Percentiles rank a stretch among this genome's conserved stretches.
phyloP scores from a whole-genome alignment of 2,797 vertebrate species.

The Sebastiscus albofasciatus region DNA sequence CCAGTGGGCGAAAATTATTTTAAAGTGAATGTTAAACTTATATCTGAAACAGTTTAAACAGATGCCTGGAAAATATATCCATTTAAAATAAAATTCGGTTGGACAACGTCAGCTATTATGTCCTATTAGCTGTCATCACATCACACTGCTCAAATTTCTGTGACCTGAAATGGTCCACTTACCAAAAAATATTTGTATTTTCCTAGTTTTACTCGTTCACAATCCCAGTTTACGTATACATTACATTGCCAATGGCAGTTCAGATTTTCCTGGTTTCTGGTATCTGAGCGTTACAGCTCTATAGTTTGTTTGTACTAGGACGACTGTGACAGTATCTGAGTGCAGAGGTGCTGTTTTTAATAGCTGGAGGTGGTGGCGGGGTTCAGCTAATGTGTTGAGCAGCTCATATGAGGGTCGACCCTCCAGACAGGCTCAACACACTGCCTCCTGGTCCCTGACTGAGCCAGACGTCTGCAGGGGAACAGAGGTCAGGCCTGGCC shows the following conservation, averaged over 20 bases:
- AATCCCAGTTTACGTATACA: constrained; percentile 14
- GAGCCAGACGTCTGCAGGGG: constrained; percentile 72
- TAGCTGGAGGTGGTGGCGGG: constrained; percentile 42
- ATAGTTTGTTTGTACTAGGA: constrained; percentile 47
- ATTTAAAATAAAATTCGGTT: background rate
- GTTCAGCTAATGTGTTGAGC: constrained; percentile 50
- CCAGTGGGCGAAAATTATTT: background rate
- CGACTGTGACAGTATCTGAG: constrained; percentile 33
- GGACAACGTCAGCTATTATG: background rate
- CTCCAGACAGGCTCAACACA: constrained; percentile 57
- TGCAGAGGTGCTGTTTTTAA: constrained; percentile 44
- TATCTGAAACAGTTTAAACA: constrained; percentile 8
- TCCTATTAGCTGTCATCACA: background rate
- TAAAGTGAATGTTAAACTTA: background rate
- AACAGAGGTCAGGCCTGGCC: constrained; percentile 72
- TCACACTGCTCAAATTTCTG: background rate
- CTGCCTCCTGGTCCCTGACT: constrained; percentile 54
- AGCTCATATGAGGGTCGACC: constrained; percentile 54
- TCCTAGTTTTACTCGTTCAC: background rate
- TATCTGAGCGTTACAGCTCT: constrained; percentile 1
- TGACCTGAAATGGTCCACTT: background rate
- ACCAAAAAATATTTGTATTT: background rate
- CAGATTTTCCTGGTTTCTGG: constrained; percentile 11
- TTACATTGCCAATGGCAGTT: background rate
- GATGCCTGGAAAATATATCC: background rate